These are phyloP conservation scores for Bradypodion pumilum DNA, from an alignment of 2,797 vertebrate genomes.

Conservation along the genomic window DNA sequence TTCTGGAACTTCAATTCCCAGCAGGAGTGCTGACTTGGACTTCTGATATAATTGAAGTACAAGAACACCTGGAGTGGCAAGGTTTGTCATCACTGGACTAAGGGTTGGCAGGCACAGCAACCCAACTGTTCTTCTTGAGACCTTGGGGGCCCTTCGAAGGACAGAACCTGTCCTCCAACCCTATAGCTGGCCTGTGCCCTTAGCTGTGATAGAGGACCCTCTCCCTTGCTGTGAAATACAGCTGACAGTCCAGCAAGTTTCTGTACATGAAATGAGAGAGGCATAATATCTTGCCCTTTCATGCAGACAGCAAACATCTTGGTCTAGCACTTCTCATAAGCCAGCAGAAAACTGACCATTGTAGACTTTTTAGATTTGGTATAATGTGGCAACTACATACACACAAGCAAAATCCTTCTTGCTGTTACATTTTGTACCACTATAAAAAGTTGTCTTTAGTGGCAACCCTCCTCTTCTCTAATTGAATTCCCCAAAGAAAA, in stretches of 20 bases:
- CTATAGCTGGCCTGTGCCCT: not conserved
- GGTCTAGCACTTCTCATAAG: not conserved
- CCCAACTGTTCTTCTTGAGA: not conserved
- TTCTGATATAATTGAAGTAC: too few species aligned
- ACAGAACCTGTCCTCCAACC: too few species aligned
- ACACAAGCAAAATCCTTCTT: not conserved
- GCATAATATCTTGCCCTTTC: not conserved
- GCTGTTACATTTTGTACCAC: not conserved
- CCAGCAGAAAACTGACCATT: not conserved
- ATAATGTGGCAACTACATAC: too few species aligned
- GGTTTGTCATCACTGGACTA: too few species aligned
- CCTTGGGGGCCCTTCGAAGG: not conserved
- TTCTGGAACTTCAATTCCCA: too few species aligned
- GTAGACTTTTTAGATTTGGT: too few species aligned
- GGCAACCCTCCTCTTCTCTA: not conserved
- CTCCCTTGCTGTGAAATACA: not conserved
- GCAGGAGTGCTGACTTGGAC: too few species aligned
- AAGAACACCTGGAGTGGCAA: too few species aligned
- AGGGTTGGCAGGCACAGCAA: not conserved
- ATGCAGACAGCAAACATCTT: not conserved
- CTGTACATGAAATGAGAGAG: not conserved
- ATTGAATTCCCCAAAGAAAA: not conserved
- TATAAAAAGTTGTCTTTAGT: not conserved
- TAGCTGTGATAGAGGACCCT: not conserved
- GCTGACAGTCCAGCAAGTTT: not conserved